A percentile compares a stretch with the other conserved stretches of the same genome.
phyloP scores from a whole-genome alignment of 1,140 invertebrate species.

The Samia ricini region DNA sequence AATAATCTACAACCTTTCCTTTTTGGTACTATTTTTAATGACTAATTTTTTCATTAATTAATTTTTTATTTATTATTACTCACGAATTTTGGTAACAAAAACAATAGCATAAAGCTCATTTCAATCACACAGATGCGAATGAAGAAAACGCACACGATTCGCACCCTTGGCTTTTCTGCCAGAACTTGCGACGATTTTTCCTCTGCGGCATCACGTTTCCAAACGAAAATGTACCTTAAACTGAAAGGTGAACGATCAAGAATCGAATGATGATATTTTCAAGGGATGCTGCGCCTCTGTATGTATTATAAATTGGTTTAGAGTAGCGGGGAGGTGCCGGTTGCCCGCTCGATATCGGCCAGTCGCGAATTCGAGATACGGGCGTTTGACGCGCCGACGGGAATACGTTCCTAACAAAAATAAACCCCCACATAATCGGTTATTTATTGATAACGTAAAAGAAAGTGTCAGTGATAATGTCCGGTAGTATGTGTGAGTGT shows the following conservation, averaged over 20 bases:
- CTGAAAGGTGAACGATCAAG: constrained; percentile 25
- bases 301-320: constrained; percentile 78
- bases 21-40: too few relatives aligned
- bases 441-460: not conserved
- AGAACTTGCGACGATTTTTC: constrained; percentile 69
- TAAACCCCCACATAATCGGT: constrained; percentile 22
- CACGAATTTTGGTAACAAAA: not conserved
- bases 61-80: too few relatives aligned
- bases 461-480: constrained; percentile 2
- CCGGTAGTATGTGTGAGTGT: not conserved
- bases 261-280: constrained; percentile 24
- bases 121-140: constrained; percentile 34
- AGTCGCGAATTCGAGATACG: constrained; percentile 54
- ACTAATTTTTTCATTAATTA: too few relatives aligned
- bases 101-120: not conserved
- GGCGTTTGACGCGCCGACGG: constrained; percentile 34
- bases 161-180: constrained; percentile 67
- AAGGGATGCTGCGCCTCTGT: constrained; percentile 74
- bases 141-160: constrained; percentile 61
- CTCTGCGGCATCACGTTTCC: constrained; percentile 57
- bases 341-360: constrained; percentile 67
- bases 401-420: constrained; percentile 24
- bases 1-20: too few relatives aligned
- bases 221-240: constrained; percentile 26
- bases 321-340: constrained; percentile 62